These are phyloP conservation scores for Sinopyrophorus schimmeli DNA, from an alignment of 2,888 invertebrate species.

Conservation along the genomic window DNA sequence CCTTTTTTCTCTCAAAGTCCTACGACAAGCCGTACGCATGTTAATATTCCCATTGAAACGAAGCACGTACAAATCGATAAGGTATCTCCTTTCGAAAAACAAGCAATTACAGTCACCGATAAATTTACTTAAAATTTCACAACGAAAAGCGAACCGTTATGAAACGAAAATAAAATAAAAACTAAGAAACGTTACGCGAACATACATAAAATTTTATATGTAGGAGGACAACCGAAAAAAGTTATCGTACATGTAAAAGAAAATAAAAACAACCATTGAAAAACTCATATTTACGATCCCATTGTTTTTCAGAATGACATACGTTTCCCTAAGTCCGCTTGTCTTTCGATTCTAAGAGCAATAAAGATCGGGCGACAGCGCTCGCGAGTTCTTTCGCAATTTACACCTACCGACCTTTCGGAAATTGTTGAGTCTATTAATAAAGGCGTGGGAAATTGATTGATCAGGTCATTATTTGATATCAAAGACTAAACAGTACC, in stretches of 20 bases:
- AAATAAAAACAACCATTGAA: slow-evolving; percentile 4
- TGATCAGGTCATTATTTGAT: slow-evolving; percentile 10
- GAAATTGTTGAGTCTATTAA: slow-evolving; percentile 6
- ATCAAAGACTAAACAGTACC: slow-evolving; percentile 8
- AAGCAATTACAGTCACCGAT: too few relatives aligned
- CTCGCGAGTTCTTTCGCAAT: slow-evolving; percentile 3
- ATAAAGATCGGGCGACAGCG: background rate
- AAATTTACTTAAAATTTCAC: too few relatives aligned
- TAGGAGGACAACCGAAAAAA: slow-evolving; percentile 5
- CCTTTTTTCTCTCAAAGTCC: too few relatives aligned
- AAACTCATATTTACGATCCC: slow-evolving; percentile 6
- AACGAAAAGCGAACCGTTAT: too few relatives aligned
- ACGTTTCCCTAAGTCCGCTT: slow-evolving; percentile 6
- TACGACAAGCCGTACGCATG: too few relatives aligned
- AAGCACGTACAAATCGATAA: too few relatives aligned
- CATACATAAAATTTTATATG: background rate
- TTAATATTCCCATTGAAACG: too few relatives aligned
- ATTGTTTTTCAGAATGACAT: slow-evolving; percentile 8
- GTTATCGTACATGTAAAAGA: slow-evolving; percentile 5
- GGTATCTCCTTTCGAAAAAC: too few relatives aligned
- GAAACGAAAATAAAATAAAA: too few relatives aligned
- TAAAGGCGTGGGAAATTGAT: slow-evolving; percentile 11
- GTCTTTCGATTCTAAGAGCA: background rate
- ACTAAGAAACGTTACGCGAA: too few relatives aligned
- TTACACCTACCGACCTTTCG: slow-evolving; percentile 3